Evolutionary conservation across 1,140 invertebrate species (phyloP), one percentile per base, ranked within the genome.

Genomic region (Mamestra configurata): DNA sequence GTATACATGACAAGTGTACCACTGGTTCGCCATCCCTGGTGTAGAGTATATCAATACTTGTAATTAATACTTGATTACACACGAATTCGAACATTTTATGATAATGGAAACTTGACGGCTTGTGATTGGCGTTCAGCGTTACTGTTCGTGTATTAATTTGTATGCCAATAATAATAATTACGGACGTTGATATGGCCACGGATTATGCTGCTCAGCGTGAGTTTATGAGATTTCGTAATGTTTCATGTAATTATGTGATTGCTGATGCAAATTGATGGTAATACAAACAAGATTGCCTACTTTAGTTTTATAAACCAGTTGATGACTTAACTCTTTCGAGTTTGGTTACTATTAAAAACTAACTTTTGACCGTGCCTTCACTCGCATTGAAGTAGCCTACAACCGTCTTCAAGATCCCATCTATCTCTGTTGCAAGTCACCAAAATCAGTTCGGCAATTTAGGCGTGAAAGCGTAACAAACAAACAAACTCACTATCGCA

Each of bases 41-140:
- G 13, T 49, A 49, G 13, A n/a, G 5, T 49, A 22, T 22, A 70
- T 46, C 20, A 70, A 27, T 46, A 70, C 13, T 15, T 7, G 59
- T 61, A 61, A 70, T 49, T 46, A 70, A 49, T 70, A 70, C 13
- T 70, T 49, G 40, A 49, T 27, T 70, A 70, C 20, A 66, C 10
- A 15, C 10, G 18, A 66, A 70, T 27, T 20, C 13, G 66, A 49
- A 46, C 13, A 27, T 70, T 70, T 70, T 70, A 70, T 20, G 66
- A 70, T 70, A 49, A 70, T 70, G 66, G 40, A 1, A 15, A 27
- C 3, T 27, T 24, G 61, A 40, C 59, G 10, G 31, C 53, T 10
- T 70, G 8, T 24, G 20, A 46, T 70, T 70, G 66, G 11, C 59
- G n/a, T 37, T 37, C 24, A 11, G 7, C 27, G 59, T 61, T 49